Percentiles rank a stretch among this genome's conserved stretches.
phyloP scores from a whole-genome alignment of 2,888 invertebrate genomes.

The Caenorhabditis uteleia region DNA sequence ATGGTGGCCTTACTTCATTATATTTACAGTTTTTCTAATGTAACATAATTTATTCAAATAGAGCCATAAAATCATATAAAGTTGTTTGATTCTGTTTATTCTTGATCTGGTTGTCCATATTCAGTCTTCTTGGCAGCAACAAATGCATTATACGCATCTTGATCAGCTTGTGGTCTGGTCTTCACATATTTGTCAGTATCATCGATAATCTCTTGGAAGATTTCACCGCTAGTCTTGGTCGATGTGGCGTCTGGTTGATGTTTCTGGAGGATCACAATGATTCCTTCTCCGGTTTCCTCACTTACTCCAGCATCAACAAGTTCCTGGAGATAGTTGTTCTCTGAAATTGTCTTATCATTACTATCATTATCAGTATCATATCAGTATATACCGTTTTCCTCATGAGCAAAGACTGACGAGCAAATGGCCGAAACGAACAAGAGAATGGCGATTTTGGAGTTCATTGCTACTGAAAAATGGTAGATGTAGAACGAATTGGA shows the following conservation, averaged over 20 bases:
- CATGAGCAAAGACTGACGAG: no score
- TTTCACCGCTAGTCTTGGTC: conserved; percentile 11
- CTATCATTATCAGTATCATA: no score
- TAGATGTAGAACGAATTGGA: no score
- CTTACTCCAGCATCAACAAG: conserved; percentile 19
- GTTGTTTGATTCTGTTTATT: not conserved
- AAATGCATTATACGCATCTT: conserved; percentile 16
- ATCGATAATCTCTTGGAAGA: conserved; percentile 18
- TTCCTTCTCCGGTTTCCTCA: conserved; percentile 17
- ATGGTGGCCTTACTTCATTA: conserved; percentile 56
- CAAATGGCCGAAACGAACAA: no score
- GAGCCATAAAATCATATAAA: not conserved
- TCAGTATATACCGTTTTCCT: no score
- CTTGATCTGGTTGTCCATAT: not conserved
- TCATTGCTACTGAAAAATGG: no score
- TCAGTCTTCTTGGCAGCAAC: conserved; percentile 20
- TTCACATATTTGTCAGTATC: conserved; percentile 18
- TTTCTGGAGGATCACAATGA: conserved; percentile 9
- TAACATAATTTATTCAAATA: not conserved
- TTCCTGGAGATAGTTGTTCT: conserved; percentile 28
- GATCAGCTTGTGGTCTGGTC: conserved; percentile 12
- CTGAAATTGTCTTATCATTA: no score
- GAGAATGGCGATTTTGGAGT: no score
- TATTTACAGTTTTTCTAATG: conserved; percentile 39
- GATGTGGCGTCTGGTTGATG: conserved; percentile 14